Evolutionary conservation across 2,113 vertebrate species (phyloP).

Genomic region (Anthoscopus minutus): DNA sequence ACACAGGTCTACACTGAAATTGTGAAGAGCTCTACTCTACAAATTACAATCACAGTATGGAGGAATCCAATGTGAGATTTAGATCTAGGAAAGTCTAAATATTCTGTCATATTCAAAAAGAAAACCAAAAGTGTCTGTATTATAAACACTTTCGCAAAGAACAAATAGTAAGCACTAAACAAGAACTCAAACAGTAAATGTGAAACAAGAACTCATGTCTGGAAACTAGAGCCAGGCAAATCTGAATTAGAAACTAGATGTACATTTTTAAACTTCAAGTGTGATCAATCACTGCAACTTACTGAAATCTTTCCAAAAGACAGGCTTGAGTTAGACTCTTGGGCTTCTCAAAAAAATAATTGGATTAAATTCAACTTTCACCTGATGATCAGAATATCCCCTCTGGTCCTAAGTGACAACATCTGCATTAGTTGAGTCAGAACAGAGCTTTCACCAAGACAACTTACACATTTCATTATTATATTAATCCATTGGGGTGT

Average conservation of each 20-base stretch:
- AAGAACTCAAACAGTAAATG: neutral
- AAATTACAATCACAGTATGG: neutral
- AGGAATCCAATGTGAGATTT: neutral
- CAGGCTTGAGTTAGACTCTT: neutral
- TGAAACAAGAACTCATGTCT: neutral
- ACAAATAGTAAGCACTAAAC: neutral
- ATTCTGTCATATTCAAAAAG: neutral
- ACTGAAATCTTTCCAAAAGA: neutral
- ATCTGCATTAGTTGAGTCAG: neutral
- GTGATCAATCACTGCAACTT: neutral
- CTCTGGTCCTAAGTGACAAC: neutral
- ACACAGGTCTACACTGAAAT: neutral
- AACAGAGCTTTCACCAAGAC: neutral
- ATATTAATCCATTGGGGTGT: neutral
- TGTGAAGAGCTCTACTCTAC: neutral
- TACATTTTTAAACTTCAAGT: neutral
- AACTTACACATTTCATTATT: neutral
- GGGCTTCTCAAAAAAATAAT: neutral
- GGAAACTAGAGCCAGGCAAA: neutral
- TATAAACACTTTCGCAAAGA: neutral
- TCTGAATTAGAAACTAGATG: neutral
- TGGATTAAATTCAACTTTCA: neutral
- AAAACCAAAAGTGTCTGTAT: neutral
- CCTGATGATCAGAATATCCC: neutral
- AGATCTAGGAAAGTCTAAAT: neutral